Base-by-base conservation (phyloP, 2,888 invertebrate genomes). In the Spisula subtruncata region DNA sequence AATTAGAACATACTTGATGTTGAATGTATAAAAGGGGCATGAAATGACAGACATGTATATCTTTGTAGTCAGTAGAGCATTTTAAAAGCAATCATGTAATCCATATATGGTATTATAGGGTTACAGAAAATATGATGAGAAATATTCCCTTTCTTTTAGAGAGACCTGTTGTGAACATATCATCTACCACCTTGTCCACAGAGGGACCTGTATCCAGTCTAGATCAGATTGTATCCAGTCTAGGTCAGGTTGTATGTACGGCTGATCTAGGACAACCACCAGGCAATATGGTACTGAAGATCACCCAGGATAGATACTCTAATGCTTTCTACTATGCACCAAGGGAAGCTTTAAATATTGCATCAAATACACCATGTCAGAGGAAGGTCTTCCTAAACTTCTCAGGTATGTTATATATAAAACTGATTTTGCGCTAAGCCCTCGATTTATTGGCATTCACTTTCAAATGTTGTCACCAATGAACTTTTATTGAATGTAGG, bases 321-420 rank as follows among this genome's bases (percentile, higher is more conserved):
- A 75, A 75, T 14, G 10, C 75, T 16, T 75, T 75, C 75, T 75
- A 75, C 32, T 75, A 75, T 75, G 29, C 75, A 2, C 75, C 75
- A 0, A 32, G 18, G 10, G 75, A 75, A 75, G 75, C 75, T 18
- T 35, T 18, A 75, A 32, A 75, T 75, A 18, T 75, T 35, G 32
- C 18, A 25, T 25, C 32, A 18, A 25, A 75, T 75, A 75, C 2
- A 14, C 14, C 4, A 2, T 75, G 75, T 35, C 29, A 35, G 75
- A 75, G 35, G 14, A 32, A 32, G 32, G 35, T 14, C 0, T 75
- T 32, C 12, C 29, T 75, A 16, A 35, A 75, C 6, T 75, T 75
- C 18, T 75, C 75, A 18, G 75, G 75, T 75, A 75, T 32, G 32
- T 71, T 71, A 25, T 12, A 14, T 75, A 75, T 25, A 14, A 6